phyloP scores from a whole-genome alignment of 2,797 vertebrate genomes.

The Pogoniulus pusillus region DNA sequence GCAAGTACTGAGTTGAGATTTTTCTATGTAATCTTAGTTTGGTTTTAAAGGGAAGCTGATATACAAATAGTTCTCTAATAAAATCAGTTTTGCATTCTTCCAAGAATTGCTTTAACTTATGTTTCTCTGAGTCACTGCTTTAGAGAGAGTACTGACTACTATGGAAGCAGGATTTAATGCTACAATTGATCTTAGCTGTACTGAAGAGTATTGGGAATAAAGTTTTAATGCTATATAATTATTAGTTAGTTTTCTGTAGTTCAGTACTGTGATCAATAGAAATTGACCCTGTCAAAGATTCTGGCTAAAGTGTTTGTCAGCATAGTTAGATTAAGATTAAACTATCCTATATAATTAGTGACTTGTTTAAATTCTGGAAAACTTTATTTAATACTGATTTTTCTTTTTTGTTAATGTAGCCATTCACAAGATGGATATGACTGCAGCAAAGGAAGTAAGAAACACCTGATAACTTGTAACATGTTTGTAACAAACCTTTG shows the following conservation, averaged over 20 bases:
- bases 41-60: not conserved
- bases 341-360: not conserved
- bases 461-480: not conserved
- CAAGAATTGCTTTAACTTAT: not conserved
- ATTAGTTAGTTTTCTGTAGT: not conserved
- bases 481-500: not conserved
- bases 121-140: not conserved
- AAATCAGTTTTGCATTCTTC: not conserved
- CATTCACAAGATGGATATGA: slow-evolving; percentile 83
- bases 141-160: not conserved
- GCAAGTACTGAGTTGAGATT: not conserved
- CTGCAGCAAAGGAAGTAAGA: slow-evolving; percentile 83
- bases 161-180: not conserved
- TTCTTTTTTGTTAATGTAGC: slow-evolving; percentile 71
- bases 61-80: not conserved
- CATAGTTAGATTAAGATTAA: not conserved
- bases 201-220: not conserved
- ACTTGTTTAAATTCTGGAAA: not conserved
- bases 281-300: not conserved
- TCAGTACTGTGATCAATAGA: not conserved
- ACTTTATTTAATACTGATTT: not conserved
- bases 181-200: not conserved
- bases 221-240: not conserved
- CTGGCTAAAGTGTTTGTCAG: not conserved
- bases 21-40: not conserved